Evolutionary conservation across 2,888 invertebrate species (phyloP), one percentile per base, ranked within the genome.

Genomic region (Andrena dorsata): DNA sequence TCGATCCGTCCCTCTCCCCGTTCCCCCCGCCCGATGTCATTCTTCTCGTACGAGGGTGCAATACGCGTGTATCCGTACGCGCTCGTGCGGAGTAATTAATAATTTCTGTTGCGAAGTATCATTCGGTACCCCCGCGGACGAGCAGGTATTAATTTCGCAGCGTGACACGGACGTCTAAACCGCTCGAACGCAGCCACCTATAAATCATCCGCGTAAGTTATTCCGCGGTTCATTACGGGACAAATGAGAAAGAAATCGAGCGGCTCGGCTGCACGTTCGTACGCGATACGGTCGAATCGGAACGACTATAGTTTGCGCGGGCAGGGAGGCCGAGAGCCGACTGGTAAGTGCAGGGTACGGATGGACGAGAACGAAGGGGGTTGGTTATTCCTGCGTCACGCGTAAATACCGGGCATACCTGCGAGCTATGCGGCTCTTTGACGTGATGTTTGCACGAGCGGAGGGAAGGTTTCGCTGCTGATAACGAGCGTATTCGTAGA

Each of bases 191-290:
- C 32, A 60, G 53, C 26, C 23, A 30, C 60, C 51, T 32, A 74
- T 73, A 81, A 84, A 77, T 84, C 71, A 76, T 78, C 16, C 61
- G 6, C 32, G 49, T 60, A 64, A 86, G 76, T 79, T 82, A 82
- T 66, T 76, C 53, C 66, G 10, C 32, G 32, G 30, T 74, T 73
- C 63, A 76, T 74, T 63, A 63, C 53, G 53, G 47, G 26, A 56
- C 41, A 41, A 23, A 72, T 64, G 80, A 28, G 63, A 80, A 76
- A 71, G 53, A 58, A 51, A 75, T 65, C 60, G 10, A 68, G 16
- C 61, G n/a, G 1, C 51, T n/a, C 23, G 65, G 60, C 58, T 6
- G 10, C 23, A 16, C 13, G 7, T 63, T 7, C 13, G 28, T 61
- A 35, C 61, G 65, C 2, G 60, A 32, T 49, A 56, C 26, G 32